A percentile compares a stretch with the other conserved stretches of the same genome.
phyloP scores from a whole-genome alignment of 1,140 invertebrate species.

The Spodoptera litura region DNA sequence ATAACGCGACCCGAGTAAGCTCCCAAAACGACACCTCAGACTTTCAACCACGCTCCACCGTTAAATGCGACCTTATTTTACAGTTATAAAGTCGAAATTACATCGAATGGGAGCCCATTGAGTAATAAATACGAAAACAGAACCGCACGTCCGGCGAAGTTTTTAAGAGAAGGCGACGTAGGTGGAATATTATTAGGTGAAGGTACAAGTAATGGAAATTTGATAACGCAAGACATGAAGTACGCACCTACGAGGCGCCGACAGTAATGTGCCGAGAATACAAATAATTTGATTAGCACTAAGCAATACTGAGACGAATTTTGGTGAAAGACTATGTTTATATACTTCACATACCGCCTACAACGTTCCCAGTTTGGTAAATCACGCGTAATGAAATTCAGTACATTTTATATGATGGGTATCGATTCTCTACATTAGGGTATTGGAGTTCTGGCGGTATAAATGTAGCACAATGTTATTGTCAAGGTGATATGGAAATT shows the following conservation, averaged over 20 bases:
- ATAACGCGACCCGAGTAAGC: constrained; percentile 70
- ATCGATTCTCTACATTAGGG: constrained; percentile 11
- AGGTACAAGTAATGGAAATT: constrained; percentile 64
- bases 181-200: constrained; percentile 68
- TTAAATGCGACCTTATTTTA: constrained; percentile 48
- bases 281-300: constrained; percentile 63
- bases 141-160: constrained; percentile 66
- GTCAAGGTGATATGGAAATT: constrained; percentile 21
- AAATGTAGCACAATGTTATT: not conserved
- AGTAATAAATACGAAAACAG: constrained; percentile 69
- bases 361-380: not conserved
- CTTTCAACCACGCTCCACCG: constrained; percentile 28
- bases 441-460: not conserved
- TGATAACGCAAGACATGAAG: constrained; percentile 58
- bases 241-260: constrained; percentile 34
- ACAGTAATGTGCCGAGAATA: constrained; percentile 57
- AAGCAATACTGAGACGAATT: not conserved
- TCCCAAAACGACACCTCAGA: constrained; percentile 69
- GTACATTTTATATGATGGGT: constrained; percentile 1
- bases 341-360: not conserved
- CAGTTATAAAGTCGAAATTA: constrained; percentile 45
- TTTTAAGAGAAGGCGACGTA: constrained; percentile 63
- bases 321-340: not conserved
- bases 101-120: not conserved
- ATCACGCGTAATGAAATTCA: constrained; percentile 17